Percentiles rank a stretch among this genome's conserved stretches.
Evolutionary conservation across 2,113 vertebrate species (phyloP).

Genomic region (Xiphorhynchus elegans): DNA sequence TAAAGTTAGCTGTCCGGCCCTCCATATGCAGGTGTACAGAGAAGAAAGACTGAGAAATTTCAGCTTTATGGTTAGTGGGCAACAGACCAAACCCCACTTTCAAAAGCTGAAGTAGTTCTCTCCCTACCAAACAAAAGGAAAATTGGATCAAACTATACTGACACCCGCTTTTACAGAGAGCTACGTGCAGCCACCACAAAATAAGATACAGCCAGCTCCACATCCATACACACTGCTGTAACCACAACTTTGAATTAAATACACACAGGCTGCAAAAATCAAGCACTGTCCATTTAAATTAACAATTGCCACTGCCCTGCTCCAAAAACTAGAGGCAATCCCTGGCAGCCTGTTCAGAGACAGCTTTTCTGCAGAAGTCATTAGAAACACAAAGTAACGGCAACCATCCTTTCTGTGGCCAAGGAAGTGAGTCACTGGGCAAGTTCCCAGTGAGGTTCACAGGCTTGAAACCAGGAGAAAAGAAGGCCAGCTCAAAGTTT

Average conservation of each 20-base stretch:
- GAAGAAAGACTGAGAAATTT: not conserved
- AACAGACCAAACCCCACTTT: not conserved
- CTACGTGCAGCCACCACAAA: not conserved
- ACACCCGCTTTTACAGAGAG: not conserved
- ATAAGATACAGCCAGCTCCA: not conserved
- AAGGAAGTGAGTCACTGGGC: constrained; percentile 38
- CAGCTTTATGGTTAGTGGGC: not conserved
- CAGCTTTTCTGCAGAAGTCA: constrained; percentile 6
- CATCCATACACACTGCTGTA: not conserved
- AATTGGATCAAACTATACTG: not conserved
- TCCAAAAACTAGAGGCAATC: not conserved
- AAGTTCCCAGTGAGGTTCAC: not conserved
- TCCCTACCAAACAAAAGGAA: not conserved
- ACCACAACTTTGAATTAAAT: not conserved
- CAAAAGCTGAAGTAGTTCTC: not conserved
- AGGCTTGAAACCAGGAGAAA: not conserved
- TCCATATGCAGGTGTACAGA: not conserved
- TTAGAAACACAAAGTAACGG: not conserved
- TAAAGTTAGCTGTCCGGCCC: not conserved
- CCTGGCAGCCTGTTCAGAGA: not conserved
- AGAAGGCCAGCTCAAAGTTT: constrained; percentile 1
- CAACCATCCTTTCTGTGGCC: not conserved
- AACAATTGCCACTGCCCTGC: accelerated
- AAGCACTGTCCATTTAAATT: not conserved
- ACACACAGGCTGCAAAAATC: not conserved